Conservation (phyloP, 1,140 invertebrate genomes). For the Drosophila arawakana region DNA sequence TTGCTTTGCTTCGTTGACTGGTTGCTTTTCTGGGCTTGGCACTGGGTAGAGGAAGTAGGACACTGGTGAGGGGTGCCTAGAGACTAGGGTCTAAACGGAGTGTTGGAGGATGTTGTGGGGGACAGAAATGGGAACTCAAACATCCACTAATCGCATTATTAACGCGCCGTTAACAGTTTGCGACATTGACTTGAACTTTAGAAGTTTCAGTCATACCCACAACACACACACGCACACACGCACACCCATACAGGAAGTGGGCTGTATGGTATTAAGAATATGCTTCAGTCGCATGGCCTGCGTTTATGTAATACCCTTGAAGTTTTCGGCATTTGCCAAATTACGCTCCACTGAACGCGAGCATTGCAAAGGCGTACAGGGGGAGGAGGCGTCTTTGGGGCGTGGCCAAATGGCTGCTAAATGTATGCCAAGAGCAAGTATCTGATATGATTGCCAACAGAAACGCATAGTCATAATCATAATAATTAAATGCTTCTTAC, state of each 20-base stretch:
- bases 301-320: slow-evolving; percentile 71
- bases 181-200: slow-evolving; percentile 76
- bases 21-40: background rate
- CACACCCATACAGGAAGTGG: background rate
- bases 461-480: slow-evolving; percentile 52
- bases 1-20: slow-evolving; percentile 44
- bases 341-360: slow-evolving; percentile 56
- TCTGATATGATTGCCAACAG: slow-evolving; percentile 24
- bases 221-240: slow-evolving; percentile 11
- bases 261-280: slow-evolving; percentile 54
- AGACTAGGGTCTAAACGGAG: background rate
- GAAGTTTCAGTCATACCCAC: slow-evolving; percentile 56
- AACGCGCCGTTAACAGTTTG: slow-evolving; percentile 78
- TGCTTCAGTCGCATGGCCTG: slow-evolving; percentile 60
- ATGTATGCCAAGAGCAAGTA: slow-evolving; percentile 21
- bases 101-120: background rate
- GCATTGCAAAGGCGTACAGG: background rate
- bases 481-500: slow-evolving; percentile 67
- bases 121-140: slow-evolving; percentile 31
- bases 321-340: slow-evolving; percentile 70
- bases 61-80: no score
- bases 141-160: slow-evolving; percentile 77
- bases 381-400: background rate
- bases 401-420: slow-evolving; percentile 19
- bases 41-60: background rate